Base-by-base conservation (phyloP, 2,797 vertebrate genomes). In the Enteromius treurensis region DNA sequence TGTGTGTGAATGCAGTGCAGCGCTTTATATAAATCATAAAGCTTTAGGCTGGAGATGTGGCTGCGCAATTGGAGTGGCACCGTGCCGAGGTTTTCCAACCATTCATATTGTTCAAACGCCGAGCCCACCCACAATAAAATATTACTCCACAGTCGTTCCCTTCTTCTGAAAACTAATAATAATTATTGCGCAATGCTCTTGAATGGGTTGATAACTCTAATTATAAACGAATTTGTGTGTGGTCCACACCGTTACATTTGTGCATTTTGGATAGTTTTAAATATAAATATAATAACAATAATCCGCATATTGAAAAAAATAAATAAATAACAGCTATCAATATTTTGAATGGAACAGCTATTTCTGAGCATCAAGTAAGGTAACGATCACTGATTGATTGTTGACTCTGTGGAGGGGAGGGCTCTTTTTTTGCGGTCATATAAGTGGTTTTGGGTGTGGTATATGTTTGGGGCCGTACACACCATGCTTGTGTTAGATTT, bases 381-480 rank as follows among this genome's bases (percentile, higher is more conserved):
- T 8, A 34, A 19, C 21, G 70, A 45, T 68, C 26, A 32, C 17
- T 76, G 62, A 65, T 67, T 74, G 45, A 45, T 65, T 68, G 69
- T 11, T 23, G 58, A 58, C 68, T 79, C 23, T 37, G 32, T 19
- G 37, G 26, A 78, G 68, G 58, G 68, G 55, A 51, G 75, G 55
- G 49, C 40, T 47, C n/a, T 76, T 64, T 45, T 92, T 91, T 93
- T 87, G 83, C 73, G 80, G 87, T 88, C 58, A 80, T 85, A 84
- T 86, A 87, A 92, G 93, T 90, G 81, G 88, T 87, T 91, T 84
- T 88, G 93, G 94, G 93, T 94, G 94, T 94, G 94, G 94, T 94
- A 89, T 91, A 90, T 89, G 88, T 90, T 89, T 91, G 90, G 89
- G 91, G 88, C 84, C 77, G 90, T 87, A 87, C 89, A 91, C 90